Evolutionary conservation across 2,888 invertebrate species (phyloP), one percentile per base, ranked within the genome.

Genomic region (Luperina testacea): DNA sequence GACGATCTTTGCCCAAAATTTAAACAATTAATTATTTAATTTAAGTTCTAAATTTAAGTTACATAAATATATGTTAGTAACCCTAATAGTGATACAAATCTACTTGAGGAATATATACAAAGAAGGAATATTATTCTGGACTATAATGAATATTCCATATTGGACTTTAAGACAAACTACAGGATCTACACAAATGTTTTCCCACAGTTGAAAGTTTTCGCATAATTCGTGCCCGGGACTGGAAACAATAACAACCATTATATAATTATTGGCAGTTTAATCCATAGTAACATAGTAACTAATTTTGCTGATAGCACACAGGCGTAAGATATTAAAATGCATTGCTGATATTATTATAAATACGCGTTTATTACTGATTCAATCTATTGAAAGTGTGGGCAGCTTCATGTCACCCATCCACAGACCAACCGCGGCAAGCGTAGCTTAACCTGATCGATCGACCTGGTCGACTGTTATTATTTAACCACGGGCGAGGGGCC

Each of bases 171-270:
- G 57, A 64, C 48, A 64, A 78, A 78, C 38, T 48, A 64, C 65
- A 65, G 42, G 32, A 51, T n/a, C 24, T 73, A 51, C 24, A 13
- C n/a, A 53, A 67, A 59, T 71, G 11, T 17, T 32, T 48, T 45
- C 59, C 67, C 51, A 74, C 64, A 24, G 6, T 17, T 4, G 2
- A 64, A 81, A 77, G 74, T 72, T 84, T 72, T 32, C 57, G 48
- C 64, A 84, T 85, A 77, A 77, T 68, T 81, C 32, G 64, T 74
- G 68, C 15, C 32, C 51, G 67, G n/a, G 27, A 6, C 63, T 59
- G 24, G 9, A n/a, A 69, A 85, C 59, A 67, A 77, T 72, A 83
- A 77, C 53, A 48, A 20, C 17, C 24, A 32, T 53, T 53, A n/a
- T 38, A 61, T 27, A 74, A 72, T 63, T 45, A 38, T n/a, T 42